These are phyloP conservation scores for Sciurus niger DNA, from an alignment of 2,113 vertebrate species.

Conservation along the genomic window DNA sequence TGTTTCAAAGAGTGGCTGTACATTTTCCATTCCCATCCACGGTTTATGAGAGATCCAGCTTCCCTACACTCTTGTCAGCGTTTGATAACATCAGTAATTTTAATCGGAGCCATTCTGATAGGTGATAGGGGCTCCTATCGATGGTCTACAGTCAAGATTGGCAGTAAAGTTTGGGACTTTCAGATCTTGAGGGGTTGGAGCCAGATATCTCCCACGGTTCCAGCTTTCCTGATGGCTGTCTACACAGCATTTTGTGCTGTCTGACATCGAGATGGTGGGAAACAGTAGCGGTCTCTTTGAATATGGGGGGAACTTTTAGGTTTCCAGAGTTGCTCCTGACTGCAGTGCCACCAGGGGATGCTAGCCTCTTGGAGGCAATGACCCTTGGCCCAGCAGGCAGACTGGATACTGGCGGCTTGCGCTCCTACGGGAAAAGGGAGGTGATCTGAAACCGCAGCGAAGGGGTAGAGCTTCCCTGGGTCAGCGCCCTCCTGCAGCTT, in stretches of 20 bases:
- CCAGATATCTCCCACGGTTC: background rate
- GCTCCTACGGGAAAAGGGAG: background rate
- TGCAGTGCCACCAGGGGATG: background rate
- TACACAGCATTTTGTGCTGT: background rate
- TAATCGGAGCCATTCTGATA: background rate
- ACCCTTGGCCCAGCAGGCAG: background rate
- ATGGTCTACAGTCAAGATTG: background rate
- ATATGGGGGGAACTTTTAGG: background rate
- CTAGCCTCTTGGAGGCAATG: constrained; percentile 12
- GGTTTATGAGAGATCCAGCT: background rate
- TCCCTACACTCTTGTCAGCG: background rate
- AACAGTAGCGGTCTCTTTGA: background rate
- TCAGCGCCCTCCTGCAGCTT: background rate
- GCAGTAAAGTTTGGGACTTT: background rate
- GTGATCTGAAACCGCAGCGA: background rate
- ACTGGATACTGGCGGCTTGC: background rate
- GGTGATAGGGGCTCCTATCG: background rate
- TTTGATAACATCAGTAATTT: background rate
- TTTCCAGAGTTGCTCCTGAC: background rate
- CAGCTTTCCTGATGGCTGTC: constrained; percentile 1
- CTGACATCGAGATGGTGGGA: background rate
- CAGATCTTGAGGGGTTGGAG: background rate
- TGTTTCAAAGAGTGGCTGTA: background rate
- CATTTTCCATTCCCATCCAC: background rate
- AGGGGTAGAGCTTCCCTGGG: background rate